phyloP scores from a whole-genome alignment of 1,140 invertebrate species.

The Dufourea novaeangliae region DNA sequence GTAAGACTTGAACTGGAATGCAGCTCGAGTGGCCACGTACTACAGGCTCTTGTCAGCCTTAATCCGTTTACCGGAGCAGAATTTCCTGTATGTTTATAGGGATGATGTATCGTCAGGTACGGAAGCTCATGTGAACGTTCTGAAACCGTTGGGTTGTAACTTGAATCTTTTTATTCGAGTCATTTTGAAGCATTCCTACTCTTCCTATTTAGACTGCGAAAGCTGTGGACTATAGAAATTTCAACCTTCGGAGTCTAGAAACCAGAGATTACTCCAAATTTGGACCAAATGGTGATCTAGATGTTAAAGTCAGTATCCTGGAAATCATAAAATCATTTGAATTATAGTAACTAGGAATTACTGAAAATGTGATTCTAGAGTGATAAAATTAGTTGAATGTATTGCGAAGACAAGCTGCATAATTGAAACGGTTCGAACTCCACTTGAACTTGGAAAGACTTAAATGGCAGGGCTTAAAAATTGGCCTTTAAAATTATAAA shows the following conservation, averaged over 20 bases:
- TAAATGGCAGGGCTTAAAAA: background rate
- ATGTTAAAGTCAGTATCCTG: too few relatives aligned
- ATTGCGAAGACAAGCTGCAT: background rate
- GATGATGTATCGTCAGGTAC: background rate
- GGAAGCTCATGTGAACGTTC: background rate
- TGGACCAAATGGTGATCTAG: too few relatives aligned
- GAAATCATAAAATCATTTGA: too few relatives aligned
- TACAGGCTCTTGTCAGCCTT: slow-evolving; percentile 48
- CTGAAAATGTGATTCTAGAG: background rate
- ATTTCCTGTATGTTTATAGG: slow-evolving; percentile 27
- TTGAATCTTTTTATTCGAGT: too few relatives aligned
- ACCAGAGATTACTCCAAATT: too few relatives aligned
- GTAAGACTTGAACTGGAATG: slow-evolving; percentile 44
- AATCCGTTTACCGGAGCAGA: slow-evolving; percentile 45
- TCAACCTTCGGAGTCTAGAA: too few relatives aligned
- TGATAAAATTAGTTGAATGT: background rate
- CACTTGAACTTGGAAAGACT: background rate
- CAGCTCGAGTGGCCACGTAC: slow-evolving; percentile 18
- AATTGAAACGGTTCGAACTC: background rate
- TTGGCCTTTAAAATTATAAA: background rate
- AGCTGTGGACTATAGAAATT: too few relatives aligned
- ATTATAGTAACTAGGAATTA: background rate
- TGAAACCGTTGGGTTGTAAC: background rate
- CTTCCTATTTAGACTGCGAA: too few relatives aligned
- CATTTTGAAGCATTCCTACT: too few relatives aligned